phyloP scores from a whole-genome alignment of 2,888 invertebrate species.

The Neria commutata region DNA sequence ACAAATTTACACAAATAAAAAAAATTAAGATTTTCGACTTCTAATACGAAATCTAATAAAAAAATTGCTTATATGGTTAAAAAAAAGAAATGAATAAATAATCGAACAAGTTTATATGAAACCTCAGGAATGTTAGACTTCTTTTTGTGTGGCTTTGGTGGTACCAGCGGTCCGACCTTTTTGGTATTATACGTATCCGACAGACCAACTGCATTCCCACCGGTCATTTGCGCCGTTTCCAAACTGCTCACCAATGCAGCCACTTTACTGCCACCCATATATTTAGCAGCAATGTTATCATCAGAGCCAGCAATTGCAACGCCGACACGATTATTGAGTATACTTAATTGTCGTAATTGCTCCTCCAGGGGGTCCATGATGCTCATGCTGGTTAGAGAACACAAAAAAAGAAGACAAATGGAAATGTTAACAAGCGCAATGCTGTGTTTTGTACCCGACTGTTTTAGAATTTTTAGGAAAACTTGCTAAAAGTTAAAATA shows the following conservation, averaged over 20 bases:
- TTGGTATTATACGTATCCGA: too few relatives aligned
- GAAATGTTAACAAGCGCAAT: too few relatives aligned
- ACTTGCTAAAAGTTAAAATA: too few relatives aligned
- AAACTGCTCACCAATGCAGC: constrained; percentile 25
- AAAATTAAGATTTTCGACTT: constrained; percentile 4
- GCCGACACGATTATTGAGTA: constrained; percentile 63
- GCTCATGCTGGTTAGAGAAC: too few relatives aligned
- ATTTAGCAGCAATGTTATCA: too few relatives aligned
- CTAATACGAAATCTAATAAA: too few relatives aligned
- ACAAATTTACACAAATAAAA: constrained; percentile 5
- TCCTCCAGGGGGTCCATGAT: constrained; percentile 74
- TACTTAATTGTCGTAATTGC: constrained; percentile 72
- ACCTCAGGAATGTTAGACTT: constrained; percentile 62
- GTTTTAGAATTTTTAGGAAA: too few relatives aligned
- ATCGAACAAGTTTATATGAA: constrained; percentile 36
- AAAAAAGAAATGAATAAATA: constrained; percentile 39
- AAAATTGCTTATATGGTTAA: too few relatives aligned
- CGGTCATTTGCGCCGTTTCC: constrained; percentile 26
- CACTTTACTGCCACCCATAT: constrained; percentile 24
- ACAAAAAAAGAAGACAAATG: too few relatives aligned
- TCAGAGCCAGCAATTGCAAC: too few relatives aligned
- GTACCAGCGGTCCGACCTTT: constrained; percentile 79
- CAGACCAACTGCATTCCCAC: constrained; percentile 38
- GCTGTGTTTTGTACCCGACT: too few relatives aligned
- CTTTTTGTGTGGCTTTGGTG: constrained; percentile 77